Percentiles rank a stretch among this genome's conserved stretches.
Conservation (phyloP, 2,113 vertebrate species). For the Gallinago jamesoni region DNA sequence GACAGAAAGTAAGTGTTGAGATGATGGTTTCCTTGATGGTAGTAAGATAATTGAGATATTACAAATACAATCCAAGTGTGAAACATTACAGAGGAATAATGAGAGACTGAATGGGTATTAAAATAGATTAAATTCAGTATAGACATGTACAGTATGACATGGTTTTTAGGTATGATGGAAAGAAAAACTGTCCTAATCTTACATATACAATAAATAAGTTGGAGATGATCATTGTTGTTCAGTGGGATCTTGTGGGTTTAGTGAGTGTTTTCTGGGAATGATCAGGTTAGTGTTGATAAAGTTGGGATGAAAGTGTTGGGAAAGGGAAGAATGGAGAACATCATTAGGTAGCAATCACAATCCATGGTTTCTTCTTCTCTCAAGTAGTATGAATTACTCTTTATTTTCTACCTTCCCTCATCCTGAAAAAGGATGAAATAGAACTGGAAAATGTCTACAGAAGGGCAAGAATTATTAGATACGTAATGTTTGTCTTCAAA, state of each 20-base stretch:
- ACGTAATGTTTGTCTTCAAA: neutral
- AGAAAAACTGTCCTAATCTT: neutral
- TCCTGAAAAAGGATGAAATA: neutral
- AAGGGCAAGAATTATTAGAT: neutral
- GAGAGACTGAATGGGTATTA: neutral
- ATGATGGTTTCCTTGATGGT: neutral
- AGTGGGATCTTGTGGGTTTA: neutral
- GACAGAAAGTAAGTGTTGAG: neutral
- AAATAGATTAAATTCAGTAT: neutral
- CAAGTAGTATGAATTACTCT: neutral
- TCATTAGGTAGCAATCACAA: neutral
- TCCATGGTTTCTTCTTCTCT: neutral
- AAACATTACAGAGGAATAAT: neutral
- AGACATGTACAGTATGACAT: neutral
- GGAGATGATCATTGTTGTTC: accelerated
- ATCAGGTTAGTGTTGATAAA: neutral
- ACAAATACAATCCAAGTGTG: neutral
- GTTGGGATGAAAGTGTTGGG: neutral
- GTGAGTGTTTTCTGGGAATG: neutral
- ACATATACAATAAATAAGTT: neutral
- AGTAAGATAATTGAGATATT: neutral
- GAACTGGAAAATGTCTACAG: neutral
- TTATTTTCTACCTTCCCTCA: neutral
- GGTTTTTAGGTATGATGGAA: neutral
- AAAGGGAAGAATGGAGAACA: neutral